Conservation (phyloP, 2,888 invertebrate species). For the Hymenopus coronatus region DNA sequence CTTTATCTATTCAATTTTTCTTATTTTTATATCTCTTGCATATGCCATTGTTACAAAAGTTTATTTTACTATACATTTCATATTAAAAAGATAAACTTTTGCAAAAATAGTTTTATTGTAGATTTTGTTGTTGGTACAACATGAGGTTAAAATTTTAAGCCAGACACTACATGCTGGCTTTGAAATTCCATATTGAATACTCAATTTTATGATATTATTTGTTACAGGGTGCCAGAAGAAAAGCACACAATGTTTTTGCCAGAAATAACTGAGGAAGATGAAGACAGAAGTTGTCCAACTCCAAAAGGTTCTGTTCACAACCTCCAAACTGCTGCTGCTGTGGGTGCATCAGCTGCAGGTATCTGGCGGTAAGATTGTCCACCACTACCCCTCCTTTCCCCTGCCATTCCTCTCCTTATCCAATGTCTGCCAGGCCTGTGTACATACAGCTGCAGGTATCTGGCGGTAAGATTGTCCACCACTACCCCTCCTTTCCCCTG, state of each 20-base stretch:
- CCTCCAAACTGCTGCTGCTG: conserved; percentile 18
- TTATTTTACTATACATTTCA: too few species aligned
- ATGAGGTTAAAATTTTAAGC: too few species aligned
- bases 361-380: conserved; percentile 41
- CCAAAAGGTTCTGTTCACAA: conserved; percentile 32
- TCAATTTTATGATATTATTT: background rate
- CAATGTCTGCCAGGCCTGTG: conserved; percentile 3
- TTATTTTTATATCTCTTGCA: too few species aligned
- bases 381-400: conserved; percentile 15
- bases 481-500: conserved; percentile 1
- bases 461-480: conserved; percentile 40
- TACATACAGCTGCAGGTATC: conserved; percentile 37
- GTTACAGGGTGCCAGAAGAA: conserved; percentile 52
- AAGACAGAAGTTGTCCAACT: conserved; percentile 42
- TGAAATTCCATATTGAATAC: background rate
- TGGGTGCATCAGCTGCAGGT: conserved; percentile 34
- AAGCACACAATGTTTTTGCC: conserved; percentile 56
- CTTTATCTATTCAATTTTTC: too few species aligned
- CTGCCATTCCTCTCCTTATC: conserved; percentile 4
- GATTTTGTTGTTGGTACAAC: too few species aligned
- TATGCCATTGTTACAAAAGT: too few species aligned
- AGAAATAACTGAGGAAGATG: conserved; percentile 52
- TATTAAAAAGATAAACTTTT: too few species aligned
- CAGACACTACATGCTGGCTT: too few species aligned
- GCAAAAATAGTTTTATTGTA: too few species aligned